phyloP scores from a whole-genome alignment of 2,888 invertebrate genomes.

The Hemithea aestivaria region DNA sequence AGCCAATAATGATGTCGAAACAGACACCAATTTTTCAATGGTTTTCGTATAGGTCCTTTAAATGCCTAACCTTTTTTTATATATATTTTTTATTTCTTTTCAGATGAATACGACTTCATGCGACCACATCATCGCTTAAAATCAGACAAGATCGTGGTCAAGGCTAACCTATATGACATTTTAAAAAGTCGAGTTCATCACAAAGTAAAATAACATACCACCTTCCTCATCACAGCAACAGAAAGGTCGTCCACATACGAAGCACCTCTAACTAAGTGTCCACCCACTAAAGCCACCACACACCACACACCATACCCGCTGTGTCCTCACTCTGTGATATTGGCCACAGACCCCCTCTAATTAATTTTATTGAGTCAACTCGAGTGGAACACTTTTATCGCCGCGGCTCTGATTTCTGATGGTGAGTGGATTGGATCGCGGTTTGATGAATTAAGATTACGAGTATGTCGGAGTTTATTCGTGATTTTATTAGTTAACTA shows the following conservation, averaged over 20 bases:
- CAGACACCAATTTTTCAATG: too few species aligned
- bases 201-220: conserved; percentile 16
- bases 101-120: too few species aligned
- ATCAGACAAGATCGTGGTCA: too few species aligned
- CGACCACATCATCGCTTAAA: too few species aligned
- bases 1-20: too few species aligned
- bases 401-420: conserved; percentile 21
- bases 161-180: too few species aligned
- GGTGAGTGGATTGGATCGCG: conserved; percentile 7
- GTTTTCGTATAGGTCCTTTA: too few species aligned
- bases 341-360: conserved; percentile 42
- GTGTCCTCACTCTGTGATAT: conserved; percentile 55
- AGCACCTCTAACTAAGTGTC: conserved; percentile 40
- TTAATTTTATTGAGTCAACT: conserved; percentile 53
- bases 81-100: too few species aligned
- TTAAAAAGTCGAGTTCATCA: too few species aligned
- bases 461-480: too few species aligned
- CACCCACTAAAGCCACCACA: conserved; percentile 32
- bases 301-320: conserved; percentile 49
- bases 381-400: conserved; percentile 45
- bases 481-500: too few species aligned
- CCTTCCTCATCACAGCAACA: not conserved
- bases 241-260: conserved; percentile 40
- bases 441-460: conserved; percentile 1
- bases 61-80: too few species aligned